Percentiles rank a stretch among this genome's conserved stretches.
phyloP scores from a whole-genome alignment of 2,113 vertebrate species.

The Rhinoptilus africanus region DNA sequence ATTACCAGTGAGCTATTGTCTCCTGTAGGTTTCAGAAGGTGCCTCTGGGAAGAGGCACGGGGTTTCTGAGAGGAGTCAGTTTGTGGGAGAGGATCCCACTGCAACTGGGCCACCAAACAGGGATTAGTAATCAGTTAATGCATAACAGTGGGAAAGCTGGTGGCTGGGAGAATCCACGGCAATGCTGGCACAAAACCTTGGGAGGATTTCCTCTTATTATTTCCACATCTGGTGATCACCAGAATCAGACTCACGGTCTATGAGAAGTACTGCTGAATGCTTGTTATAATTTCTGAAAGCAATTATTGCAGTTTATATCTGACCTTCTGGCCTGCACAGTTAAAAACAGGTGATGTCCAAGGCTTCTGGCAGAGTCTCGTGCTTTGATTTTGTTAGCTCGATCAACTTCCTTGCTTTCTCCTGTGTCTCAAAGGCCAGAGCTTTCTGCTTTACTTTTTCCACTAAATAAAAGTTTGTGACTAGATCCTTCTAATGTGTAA shows the following conservation, averaged over 20 bases:
- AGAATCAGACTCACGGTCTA: background rate
- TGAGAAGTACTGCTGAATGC: background rate
- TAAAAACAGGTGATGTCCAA: conserved; percentile 31
- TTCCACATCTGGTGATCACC: background rate
- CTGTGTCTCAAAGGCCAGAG: background rate
- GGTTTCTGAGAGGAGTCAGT: background rate
- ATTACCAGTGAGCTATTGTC: conserved; percentile 52
- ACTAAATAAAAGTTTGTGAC: background rate
- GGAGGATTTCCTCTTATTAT: conserved; percentile 12
- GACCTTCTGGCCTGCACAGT: background rate
- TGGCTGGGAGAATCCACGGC: background rate
- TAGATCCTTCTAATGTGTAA: background rate
- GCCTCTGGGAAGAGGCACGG: conserved; percentile 2
- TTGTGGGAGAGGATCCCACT: background rate
- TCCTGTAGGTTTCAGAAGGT: conserved; percentile 25
- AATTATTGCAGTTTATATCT: background rate
- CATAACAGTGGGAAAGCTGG: background rate
- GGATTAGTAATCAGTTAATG: background rate
- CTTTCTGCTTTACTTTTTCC: background rate
- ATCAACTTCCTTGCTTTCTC: background rate
- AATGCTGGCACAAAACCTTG: background rate
- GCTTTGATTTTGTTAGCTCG: background rate
- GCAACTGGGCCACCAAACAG: background rate
- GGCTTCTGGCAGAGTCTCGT: background rate
- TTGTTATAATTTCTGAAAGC: conserved; percentile 22